Conservation (phyloP, 2,797 vertebrate species). For the Bufotes viridis region DNA sequence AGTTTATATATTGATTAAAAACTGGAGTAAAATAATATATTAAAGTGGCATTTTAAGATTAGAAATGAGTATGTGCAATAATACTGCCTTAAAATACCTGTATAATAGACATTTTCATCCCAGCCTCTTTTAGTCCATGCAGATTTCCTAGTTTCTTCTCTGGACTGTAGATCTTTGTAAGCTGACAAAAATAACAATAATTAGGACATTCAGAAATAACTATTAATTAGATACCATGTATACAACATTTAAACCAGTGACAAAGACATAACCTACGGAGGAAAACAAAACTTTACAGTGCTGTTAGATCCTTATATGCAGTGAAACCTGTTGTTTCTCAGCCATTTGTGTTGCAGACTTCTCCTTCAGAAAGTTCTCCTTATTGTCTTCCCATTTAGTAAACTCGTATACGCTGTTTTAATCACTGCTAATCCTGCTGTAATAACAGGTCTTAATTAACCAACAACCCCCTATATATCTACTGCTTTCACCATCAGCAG, state of each 20-base stretch:
- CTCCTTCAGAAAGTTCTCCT: too few relatives aligned
- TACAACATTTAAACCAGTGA: too few relatives aligned
- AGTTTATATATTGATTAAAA: too few relatives aligned
- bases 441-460: background rate
- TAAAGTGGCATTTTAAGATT: background rate
- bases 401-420: background rate
- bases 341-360: too few relatives aligned
- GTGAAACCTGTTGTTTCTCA: too few relatives aligned
- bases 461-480: too few relatives aligned
- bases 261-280: background rate
- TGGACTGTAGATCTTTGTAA: constrained; percentile 88
- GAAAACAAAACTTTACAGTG: too few relatives aligned
- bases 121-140: constrained; percentile 95
- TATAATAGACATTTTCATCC: constrained; percentile 90
- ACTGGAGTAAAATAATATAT: too few relatives aligned
- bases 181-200: constrained; percentile 72
- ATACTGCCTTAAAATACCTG: constrained; percentile 76
- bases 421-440: background rate
- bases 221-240: background rate
- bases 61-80: background rate
- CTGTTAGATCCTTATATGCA: too few relatives aligned
- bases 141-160: constrained; percentile 89
- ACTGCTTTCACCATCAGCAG: too few relatives aligned
- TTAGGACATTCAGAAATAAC: background rate
- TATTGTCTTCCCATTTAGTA: background rate